phyloP scores from a whole-genome alignment of 2,888 invertebrate species.

The Argyra leucocephala region DNA sequence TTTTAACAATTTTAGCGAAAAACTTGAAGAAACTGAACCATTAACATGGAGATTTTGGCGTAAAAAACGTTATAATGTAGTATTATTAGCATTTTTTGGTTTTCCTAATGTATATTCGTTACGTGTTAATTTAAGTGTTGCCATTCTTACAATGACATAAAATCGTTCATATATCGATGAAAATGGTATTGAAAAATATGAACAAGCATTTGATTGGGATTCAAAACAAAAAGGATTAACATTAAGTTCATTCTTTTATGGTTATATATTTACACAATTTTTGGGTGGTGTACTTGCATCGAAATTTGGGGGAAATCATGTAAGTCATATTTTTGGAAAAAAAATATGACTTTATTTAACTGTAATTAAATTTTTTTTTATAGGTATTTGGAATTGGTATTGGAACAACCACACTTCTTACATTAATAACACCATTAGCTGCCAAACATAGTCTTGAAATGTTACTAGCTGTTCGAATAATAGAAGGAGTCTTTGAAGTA shows the following conservation, averaged over 20 bases:
- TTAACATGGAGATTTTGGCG: constrained; percentile 63
- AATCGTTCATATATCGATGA: constrained; percentile 51
- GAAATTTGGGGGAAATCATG: constrained; percentile 73
- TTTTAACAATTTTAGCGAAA: neutral
- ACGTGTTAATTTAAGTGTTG: constrained; percentile 82
- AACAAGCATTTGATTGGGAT: constrained; percentile 71
- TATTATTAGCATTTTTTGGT: constrained; percentile 68
- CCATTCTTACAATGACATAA: constrained; percentile 86
- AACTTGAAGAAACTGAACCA: constrained; percentile 33
- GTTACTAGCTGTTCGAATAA: constrained; percentile 61
- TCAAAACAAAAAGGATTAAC: constrained; percentile 66
- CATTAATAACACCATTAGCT: constrained; percentile 70
- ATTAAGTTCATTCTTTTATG: constrained; percentile 81
- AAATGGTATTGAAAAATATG: constrained; percentile 54
- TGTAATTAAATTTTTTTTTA: constrained; percentile 19
- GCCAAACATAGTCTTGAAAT: constrained; percentile 60
- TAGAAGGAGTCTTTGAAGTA: constrained; percentile 76
- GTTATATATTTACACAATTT: constrained; percentile 74
- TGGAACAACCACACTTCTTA: constrained; percentile 66
- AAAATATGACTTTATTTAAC: neutral
- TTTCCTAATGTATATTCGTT: constrained; percentile 76
- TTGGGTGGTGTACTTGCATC: constrained; percentile 76
- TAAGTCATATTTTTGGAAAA: constrained; percentile 25
- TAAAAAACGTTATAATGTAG: constrained; percentile 64
- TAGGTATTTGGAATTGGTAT: constrained; percentile 69